Percentiles rank a stretch among this genome's conserved stretches.
These are phyloP conservation scores for Astyanax mexicanus DNA, from an alignment of 2,797 vertebrate genomes.

Conservation along the genomic window DNA sequence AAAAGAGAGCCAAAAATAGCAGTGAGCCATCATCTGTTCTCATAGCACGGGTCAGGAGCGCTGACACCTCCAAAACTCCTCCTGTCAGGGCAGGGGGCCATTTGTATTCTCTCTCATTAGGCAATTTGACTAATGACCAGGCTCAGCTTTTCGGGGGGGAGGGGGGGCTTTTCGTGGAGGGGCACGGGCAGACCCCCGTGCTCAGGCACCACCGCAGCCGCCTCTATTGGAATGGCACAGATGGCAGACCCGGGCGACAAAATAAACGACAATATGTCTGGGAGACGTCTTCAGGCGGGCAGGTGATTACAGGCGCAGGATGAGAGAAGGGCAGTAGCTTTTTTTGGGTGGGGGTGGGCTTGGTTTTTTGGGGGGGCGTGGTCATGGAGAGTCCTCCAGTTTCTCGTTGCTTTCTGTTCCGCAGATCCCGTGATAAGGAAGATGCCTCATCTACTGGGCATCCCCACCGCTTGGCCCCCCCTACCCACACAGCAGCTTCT, in stretches of 20 bases:
- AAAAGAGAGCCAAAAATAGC: slow-evolving; percentile 87
- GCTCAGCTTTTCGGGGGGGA: slow-evolving; percentile 61
- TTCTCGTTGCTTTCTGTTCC: slow-evolving; percentile 1
- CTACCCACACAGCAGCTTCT: slow-evolving; percentile 10
- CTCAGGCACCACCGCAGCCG: slow-evolving; percentile 68
- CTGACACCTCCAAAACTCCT: slow-evolving; percentile 85
- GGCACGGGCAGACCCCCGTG: slow-evolving; percentile 48
- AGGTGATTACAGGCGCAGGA: slow-evolving; percentile 78
- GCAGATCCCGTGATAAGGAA: not conserved
- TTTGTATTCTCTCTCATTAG: slow-evolving; percentile 85
- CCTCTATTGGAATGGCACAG: slow-evolving; percentile 81
- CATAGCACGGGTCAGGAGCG: slow-evolving; percentile 82
- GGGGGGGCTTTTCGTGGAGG: slow-evolving; percentile 37
- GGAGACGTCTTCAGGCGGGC: slow-evolving; percentile 74
- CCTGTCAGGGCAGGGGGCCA: slow-evolving; percentile 76
- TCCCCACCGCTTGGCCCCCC: slow-evolving; percentile 10
- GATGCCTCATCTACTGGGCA: not conserved
- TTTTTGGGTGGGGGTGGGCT: not conserved
- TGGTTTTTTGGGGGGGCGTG: too few species aligned
- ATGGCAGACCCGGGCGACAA: slow-evolving; percentile 81
- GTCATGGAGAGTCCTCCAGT: too few species aligned
- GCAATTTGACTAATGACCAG: slow-evolving; percentile 80
- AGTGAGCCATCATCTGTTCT: slow-evolving; percentile 85
- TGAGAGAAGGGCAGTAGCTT: slow-evolving; percentile 59
- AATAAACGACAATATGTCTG: slow-evolving; percentile 84